Evolutionary conservation across 1,140 invertebrate genomes (phyloP).

Genomic region (Berghia stephanieae): DNA sequence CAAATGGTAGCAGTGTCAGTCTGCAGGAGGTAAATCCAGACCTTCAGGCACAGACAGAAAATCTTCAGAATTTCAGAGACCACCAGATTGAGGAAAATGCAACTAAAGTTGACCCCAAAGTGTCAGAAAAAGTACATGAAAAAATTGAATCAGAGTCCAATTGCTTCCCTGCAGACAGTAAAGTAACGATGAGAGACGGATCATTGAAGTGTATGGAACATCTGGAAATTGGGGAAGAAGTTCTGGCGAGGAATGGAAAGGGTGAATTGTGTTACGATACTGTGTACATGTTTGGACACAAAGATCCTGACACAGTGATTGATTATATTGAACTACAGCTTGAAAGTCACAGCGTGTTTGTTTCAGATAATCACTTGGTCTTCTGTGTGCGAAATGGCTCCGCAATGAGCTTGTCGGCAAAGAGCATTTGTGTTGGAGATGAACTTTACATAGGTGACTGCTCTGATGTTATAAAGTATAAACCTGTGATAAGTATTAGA

Average conservation of each 20-base stretch:
- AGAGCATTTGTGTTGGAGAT: constrained; percentile 9
- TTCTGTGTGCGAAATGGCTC: constrained; percentile 18
- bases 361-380: constrained; percentile 15
- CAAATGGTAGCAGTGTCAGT: not conserved
- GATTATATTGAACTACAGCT: constrained; percentile 16
- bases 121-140: constrained; percentile 14
- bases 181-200: constrained; percentile 1
- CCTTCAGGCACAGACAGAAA: too few species aligned
- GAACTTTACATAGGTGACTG: too few species aligned
- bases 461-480: too few species aligned
- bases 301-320: not conserved
- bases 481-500: too few species aligned
- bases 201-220: not conserved
- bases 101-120: not conserved
- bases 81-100: too few species aligned
- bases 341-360: not conserved
- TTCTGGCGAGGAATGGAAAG: not conserved
- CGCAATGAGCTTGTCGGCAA: constrained; percentile 20
- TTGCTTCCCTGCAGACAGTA: constrained; percentile 21
- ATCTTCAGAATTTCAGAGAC: too few species aligned
- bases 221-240: constrained; percentile 6
- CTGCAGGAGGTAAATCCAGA: not conserved
- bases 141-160: constrained; percentile 14
- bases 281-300: constrained; percentile 33
- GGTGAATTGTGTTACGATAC: constrained; percentile 12